phyloP scores from a whole-genome alignment of 2,797 vertebrate species.

The Geotrypetes seraphini region DNA sequence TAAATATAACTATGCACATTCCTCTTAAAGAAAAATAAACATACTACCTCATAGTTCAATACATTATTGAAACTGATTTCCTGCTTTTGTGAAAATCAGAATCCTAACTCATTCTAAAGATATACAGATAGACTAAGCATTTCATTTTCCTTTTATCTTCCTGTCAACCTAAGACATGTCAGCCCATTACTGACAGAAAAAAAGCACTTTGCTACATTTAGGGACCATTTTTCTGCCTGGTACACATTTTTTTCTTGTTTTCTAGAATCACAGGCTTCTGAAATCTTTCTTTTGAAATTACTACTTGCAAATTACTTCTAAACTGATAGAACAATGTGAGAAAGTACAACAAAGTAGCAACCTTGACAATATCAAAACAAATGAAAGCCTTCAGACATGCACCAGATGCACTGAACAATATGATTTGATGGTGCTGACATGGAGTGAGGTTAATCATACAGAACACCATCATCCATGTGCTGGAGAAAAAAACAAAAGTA shows the following conservation, averaged over 20 bases:
- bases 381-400: no score
- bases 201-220: slow-evolving; percentile 6
- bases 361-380: no score
- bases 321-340: no score
- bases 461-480: no score
- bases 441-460: no score
- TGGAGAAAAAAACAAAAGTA: no score
- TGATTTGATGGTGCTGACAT: no score
- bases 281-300: slow-evolving; percentile 2
- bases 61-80: no score
- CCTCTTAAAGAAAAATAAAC: neutral
- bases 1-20: neutral
- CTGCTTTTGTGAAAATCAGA: no score
- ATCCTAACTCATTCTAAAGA: no score
- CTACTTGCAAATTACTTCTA: slow-evolving; percentile 6
- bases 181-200: neutral
- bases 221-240: neutral
- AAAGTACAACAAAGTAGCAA: no score
- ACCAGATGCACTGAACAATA: no score
- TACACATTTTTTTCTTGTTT: neutral
- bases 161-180: slow-evolving; percentile 1
- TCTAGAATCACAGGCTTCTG: neutral
- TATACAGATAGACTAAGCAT: slow-evolving; percentile 11
- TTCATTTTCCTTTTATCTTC: slow-evolving; percentile 16
- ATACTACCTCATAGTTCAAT: slow-evolving; percentile 4